phyloP scores from a whole-genome alignment of 1,140 invertebrate genomes.

The Bombus terrestris region DNA sequence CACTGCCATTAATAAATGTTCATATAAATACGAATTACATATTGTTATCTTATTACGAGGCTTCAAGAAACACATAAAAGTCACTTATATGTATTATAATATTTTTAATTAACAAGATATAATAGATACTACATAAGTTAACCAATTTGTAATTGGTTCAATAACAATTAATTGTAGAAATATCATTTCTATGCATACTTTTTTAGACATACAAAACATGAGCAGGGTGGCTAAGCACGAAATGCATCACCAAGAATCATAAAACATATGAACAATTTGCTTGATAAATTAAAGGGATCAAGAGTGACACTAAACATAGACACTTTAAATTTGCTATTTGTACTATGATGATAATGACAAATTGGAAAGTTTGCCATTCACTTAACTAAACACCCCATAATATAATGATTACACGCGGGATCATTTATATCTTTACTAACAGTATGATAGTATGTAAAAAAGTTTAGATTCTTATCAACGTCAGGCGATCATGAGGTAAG shows the following conservation, averaged over 20 bases:
- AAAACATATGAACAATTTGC: slow-evolving; percentile 31
- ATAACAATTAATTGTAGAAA: slow-evolving; percentile 32
- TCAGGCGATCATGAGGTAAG: slow-evolving; percentile 13
- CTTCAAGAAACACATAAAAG: slow-evolving; percentile 5
- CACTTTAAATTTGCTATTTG: slow-evolving; percentile 66
- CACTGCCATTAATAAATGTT: background rate
- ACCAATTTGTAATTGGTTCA: slow-evolving; percentile 11
- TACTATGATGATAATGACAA: slow-evolving; percentile 62
- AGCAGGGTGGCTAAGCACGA: slow-evolving; percentile 18
- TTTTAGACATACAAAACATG: slow-evolving; percentile 31
- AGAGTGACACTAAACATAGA: slow-evolving; percentile 63
- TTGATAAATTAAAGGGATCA: slow-evolving; percentile 12
- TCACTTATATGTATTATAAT: slow-evolving; percentile 21
- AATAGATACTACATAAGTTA: slow-evolving; percentile 32
- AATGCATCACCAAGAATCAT: slow-evolving; percentile 14
- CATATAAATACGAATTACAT: background rate
- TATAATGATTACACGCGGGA: background rate
- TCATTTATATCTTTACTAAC: slow-evolving; percentile 30
- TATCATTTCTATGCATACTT: background rate
- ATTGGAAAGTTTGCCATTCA: slow-evolving; percentile 35
- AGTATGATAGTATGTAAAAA: slow-evolving; percentile 49
- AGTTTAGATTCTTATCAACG: slow-evolving; percentile 38
- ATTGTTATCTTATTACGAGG: background rate
- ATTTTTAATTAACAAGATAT: slow-evolving; percentile 37
- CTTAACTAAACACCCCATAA: slow-evolving; percentile 26